A percentile compares a stretch with the other conserved stretches of the same genome.
Evolutionary conservation across 2,888 invertebrate species (phyloP).

Genomic region (Asteroscopus sphinx): DNA sequence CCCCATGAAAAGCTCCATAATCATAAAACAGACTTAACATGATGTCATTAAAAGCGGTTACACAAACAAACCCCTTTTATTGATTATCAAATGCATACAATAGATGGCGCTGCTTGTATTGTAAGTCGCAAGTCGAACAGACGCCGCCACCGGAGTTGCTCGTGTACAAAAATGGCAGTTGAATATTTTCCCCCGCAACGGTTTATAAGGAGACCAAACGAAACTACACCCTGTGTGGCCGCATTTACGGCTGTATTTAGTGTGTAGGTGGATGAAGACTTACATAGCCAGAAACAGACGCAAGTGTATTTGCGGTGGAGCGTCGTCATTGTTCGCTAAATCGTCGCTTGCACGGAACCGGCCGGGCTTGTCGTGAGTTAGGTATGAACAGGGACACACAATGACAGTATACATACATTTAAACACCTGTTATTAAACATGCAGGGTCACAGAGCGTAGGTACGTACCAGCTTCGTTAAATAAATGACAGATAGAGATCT

Average conservation of each 20-base stretch:
- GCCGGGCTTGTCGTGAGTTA: slow-evolving; percentile 87
- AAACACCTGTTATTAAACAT: slow-evolving; percentile 89
- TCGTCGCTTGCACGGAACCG: slow-evolving; percentile 89
- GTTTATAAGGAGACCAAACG: slow-evolving; percentile 47
- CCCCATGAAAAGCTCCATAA: slow-evolving; percentile 7
- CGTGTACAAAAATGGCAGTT: slow-evolving; percentile 88
- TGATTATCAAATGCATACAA: slow-evolving; percentile 85
- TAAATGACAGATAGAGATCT: slow-evolving; percentile 86
- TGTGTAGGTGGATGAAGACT: slow-evolving; percentile 67
- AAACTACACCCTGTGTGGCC: slow-evolving; percentile 63
- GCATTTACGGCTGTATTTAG: slow-evolving; percentile 63
- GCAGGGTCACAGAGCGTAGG: slow-evolving; percentile 83
- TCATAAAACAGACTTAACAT: slow-evolving; percentile 25
- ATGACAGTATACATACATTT: slow-evolving; percentile 86
- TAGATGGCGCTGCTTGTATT: slow-evolving; percentile 87
- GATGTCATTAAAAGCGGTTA: slow-evolving; percentile 62
- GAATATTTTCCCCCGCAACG: slow-evolving; percentile 86
- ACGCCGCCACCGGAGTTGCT: slow-evolving; percentile 89
- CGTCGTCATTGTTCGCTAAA: slow-evolving; percentile 90
- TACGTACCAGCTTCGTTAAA: slow-evolving; percentile 81
- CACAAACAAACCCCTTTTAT: slow-evolving; percentile 75
- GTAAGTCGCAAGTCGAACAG: slow-evolving; percentile 82
- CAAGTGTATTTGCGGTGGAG: slow-evolving; percentile 86
- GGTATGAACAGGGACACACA: slow-evolving; percentile 83
- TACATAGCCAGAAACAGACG: slow-evolving; percentile 81